phyloP scores from a whole-genome alignment of 2,113 vertebrate species.

The Riparia riparia region DNA sequence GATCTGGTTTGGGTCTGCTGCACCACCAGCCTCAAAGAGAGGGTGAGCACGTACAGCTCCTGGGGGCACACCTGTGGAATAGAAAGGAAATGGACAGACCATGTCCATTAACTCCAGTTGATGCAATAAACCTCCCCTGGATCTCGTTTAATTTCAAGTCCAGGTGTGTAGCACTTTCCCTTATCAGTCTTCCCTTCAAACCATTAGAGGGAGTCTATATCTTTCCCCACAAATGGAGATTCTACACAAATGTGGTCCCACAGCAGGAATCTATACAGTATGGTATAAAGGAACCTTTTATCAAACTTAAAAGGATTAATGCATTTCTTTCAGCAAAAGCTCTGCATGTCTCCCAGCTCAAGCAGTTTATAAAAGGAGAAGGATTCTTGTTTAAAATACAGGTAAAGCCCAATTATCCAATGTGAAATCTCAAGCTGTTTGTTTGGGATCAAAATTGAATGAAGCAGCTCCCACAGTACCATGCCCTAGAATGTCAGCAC shows the following conservation, averaged over 20 bases:
- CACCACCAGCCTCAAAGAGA: not conserved
- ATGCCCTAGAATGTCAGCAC: not conserved
- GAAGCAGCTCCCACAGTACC: not conserved
- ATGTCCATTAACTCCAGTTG: constrained; percentile 6
- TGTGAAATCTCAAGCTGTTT: constrained; percentile 32
- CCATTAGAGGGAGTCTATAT: not conserved
- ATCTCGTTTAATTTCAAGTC: not conserved
- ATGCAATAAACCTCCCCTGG: not conserved
- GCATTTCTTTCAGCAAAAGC: constrained; percentile 62
- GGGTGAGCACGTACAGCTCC: not conserved
- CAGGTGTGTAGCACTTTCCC: constrained; percentile 8
- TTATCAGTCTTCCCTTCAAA: not conserved
- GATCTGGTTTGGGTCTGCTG: not conserved
- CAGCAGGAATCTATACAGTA: constrained; percentile 25
- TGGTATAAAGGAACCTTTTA: constrained; percentile 47
- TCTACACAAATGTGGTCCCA: constrained; percentile 50
- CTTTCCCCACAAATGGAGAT: constrained; percentile 30
- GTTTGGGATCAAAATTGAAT: not conserved
- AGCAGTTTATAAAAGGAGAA: constrained; percentile 54
- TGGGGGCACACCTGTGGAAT: not conserved
- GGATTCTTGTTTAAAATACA: constrained; percentile 57
- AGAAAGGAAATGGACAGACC: not conserved
- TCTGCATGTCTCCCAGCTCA: constrained; percentile 45
- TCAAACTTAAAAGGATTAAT: constrained; percentile 62
- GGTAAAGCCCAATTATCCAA: constrained; percentile 55